Percentiles rank a stretch among this genome's conserved stretches.
These are phyloP conservation scores for Nebria salina DNA, from an alignment of 2,888 invertebrate species.

Conservation along the genomic window DNA sequence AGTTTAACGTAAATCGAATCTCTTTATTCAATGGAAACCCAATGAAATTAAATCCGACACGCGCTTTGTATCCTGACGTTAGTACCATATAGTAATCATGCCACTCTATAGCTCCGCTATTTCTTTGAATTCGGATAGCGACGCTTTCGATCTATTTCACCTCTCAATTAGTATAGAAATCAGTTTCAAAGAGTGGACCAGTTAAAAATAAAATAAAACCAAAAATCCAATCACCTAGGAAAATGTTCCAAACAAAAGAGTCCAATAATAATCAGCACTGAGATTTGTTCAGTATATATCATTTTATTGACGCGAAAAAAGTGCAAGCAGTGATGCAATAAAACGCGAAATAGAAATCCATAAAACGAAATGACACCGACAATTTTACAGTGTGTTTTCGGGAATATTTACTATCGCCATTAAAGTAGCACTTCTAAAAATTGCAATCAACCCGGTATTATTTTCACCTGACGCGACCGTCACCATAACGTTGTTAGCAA, in stretches of 20 bases:
- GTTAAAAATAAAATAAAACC: background rate
- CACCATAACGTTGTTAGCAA: background rate
- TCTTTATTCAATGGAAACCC: background rate
- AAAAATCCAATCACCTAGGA: background rate
- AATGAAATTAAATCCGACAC: background rate
- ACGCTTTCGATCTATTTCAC: too few species aligned
- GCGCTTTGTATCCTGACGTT: background rate
- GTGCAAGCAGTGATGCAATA: slow-evolving; percentile 21
- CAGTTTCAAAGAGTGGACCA: background rate
- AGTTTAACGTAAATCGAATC: background rate
- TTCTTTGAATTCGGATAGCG: background rate
- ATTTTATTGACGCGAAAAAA: slow-evolving; percentile 16
- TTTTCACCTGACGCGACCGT: background rate
- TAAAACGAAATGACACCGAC: slow-evolving; percentile 37
- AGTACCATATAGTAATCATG: background rate
- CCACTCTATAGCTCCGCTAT: background rate
- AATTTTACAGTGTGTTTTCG: slow-evolving; percentile 36
- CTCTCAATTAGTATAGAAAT: background rate
- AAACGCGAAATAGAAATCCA: slow-evolving; percentile 28
- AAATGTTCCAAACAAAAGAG: too few species aligned
- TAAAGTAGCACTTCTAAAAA: slow-evolving; percentile 9
- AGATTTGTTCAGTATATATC: slow-evolving; percentile 6
- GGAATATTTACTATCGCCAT: slow-evolving; percentile 27
- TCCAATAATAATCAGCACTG: background rate
- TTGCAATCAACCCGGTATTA: slow-evolving; percentile 16